phyloP scores from a whole-genome alignment of 1,140 invertebrate species.

The Zophobas morio region DNA sequence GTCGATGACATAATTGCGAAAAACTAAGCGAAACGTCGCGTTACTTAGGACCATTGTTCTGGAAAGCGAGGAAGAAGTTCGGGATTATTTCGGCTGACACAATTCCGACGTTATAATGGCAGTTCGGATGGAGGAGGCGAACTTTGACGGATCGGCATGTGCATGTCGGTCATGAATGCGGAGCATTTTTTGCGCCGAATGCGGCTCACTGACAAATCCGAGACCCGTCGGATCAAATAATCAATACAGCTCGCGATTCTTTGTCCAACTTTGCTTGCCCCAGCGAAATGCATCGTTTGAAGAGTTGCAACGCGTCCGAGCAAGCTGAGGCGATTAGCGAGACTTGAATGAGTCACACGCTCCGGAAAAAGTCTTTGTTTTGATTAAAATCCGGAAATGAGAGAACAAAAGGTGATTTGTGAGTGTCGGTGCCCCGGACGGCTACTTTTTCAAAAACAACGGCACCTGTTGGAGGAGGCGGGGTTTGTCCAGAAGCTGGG shows the following conservation, averaged over 20 bases:
- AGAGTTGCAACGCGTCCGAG: slow-evolving; percentile 18
- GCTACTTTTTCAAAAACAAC: too few relatives aligned
- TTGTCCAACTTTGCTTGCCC: slow-evolving; percentile 30
- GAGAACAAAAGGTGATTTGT: too few relatives aligned
- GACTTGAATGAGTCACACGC: too few relatives aligned
- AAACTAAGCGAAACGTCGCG: slow-evolving; percentile 11
- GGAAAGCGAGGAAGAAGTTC: slow-evolving; percentile 19
- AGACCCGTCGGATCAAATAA: slow-evolving; percentile 45
- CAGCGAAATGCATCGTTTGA: slow-evolving; percentile 33
- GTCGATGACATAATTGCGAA: slow-evolving; percentile 35
- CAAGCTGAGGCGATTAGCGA: neutral
- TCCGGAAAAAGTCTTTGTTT: too few relatives aligned
- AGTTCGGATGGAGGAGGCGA: neutral
- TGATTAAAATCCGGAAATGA: too few relatives aligned
- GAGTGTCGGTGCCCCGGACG: too few relatives aligned
- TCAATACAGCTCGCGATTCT: slow-evolving; percentile 48
- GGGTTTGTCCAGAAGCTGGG: too few relatives aligned
- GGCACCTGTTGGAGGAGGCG: too few relatives aligned
- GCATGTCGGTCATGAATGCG: slow-evolving; percentile 23
- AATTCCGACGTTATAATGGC: neutral
- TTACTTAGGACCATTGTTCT: slow-evolving; percentile 6
- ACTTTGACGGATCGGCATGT: slow-evolving; percentile 4
- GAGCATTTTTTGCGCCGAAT: slow-evolving; percentile 21
- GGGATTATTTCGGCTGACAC: slow-evolving; percentile 7
- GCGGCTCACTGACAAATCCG: slow-evolving; percentile 42